Evolutionary conservation across 2,888 invertebrate species (phyloP), one percentile per base, ranked within the genome.

Genomic region (Thelaira solivaga): DNA sequence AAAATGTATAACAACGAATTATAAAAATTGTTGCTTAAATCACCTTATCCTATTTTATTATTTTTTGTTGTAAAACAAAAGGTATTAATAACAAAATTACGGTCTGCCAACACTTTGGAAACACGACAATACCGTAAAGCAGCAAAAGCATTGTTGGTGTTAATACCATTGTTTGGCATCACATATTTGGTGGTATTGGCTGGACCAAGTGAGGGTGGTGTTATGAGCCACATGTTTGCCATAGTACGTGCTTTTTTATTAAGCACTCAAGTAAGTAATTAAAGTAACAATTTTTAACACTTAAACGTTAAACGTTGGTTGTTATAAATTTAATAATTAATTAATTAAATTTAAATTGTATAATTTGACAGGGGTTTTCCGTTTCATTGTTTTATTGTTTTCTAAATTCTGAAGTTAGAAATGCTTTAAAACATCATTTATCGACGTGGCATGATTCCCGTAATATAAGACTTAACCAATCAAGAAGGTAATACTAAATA

Each of bases 321-420:
- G 7, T 10, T 7, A 1, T 39, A 59, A 55, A 39, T 13, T 7
- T 49, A 11, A 39, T 2, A 47, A 59, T 68, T 68, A 47, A 59
- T 68, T 68, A 71, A 80, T 76, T 64, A 29, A 72, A 69, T 47
- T 67, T 18, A 31, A 26, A 5, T 26, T 26, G 4, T 4, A 26
- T 51, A 34, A 73, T 39, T 47, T 78, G 51, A 10, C 90, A 97
- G 97, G 97, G 97, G 81, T 94, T 97, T 86, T 94, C 94, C 64
- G 96, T 97, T 81, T 96, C 97, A 11, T 90, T 97, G 80, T 95
- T 97, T 90, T 97, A 96, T 91, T 97, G 97, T 89, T 97, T 97
- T 90, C 92, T 97, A 85, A 97, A 97, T 90, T 95, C 95, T 6
- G 97, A 97, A 89, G 97, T 97, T 5, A 93, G 95, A 69, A 95